Evolutionary conservation across 2,113 vertebrate species (phyloP).

Genomic region (Chrysemys picta): DNA sequence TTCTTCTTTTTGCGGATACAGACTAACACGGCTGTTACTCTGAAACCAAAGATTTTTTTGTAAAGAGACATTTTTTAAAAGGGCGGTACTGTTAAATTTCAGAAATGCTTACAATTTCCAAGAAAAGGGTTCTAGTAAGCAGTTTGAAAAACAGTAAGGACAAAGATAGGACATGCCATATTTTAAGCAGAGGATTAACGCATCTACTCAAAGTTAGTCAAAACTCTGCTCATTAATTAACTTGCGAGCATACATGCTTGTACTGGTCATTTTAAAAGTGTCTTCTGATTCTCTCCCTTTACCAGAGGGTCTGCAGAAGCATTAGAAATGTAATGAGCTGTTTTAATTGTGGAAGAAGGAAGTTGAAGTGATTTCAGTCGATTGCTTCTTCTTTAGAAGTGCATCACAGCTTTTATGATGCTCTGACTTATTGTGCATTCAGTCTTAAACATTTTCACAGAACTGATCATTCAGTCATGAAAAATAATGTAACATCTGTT

Average conservation of each 20-base stretch:
- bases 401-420: slow-evolving; percentile 67
- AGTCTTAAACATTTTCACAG: slow-evolving; percentile 73
- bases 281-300: slow-evolving; percentile 59
- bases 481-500: slow-evolving; percentile 76
- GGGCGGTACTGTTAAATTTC: slow-evolving; percentile 48
- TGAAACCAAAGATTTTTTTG: too few relatives aligned
- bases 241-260: slow-evolving; percentile 48
- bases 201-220: slow-evolving; percentile 52
- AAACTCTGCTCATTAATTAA: slow-evolving; percentile 32
- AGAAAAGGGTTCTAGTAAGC: slow-evolving; percentile 53
- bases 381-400: slow-evolving; percentile 70
- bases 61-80: slow-evolving; percentile 63
- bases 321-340: slow-evolving; percentile 62
- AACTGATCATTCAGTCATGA: slow-evolving; percentile 74
- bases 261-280: slow-evolving; percentile 46
- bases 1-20: too few relatives aligned
- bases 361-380: slow-evolving; percentile 58
- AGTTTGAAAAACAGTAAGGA: slow-evolving; percentile 70
- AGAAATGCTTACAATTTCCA: slow-evolving; percentile 54
- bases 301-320: slow-evolving; percentile 62
- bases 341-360: slow-evolving; percentile 72
- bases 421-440: slow-evolving; percentile 75
- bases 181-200: slow-evolving; percentile 56
- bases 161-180: slow-evolving; percentile 45
- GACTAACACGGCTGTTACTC: too few relatives aligned